Base-by-base conservation (phyloP, 2,113 vertebrate species). In the Centropristis striata region DNA sequence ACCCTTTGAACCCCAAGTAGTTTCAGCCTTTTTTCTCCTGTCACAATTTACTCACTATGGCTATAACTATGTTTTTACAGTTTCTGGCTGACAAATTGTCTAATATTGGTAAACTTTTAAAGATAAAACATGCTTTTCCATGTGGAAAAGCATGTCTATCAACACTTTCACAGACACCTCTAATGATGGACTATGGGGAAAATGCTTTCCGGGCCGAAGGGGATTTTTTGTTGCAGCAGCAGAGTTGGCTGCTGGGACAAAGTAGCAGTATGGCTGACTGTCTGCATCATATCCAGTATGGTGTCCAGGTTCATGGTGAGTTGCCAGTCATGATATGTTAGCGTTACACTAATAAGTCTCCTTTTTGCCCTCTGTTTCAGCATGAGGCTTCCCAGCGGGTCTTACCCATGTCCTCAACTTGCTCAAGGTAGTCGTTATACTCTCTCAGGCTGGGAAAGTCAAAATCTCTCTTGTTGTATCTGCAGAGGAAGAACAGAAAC, bases 381-480 rank as follows among this genome's bases (percentile, higher is more conserved):
- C 27, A 61, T 36, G 59, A 78, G 6, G 47, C 32, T 25, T 77
- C 47, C 78, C 47, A 54, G 49, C 32, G 7, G 1, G 11, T 6
- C 96, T 84, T 95, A 99, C 98, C 98, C 80, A 98, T 96, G 86
- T 98, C 97, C 92, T 99, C 98, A 79, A 99, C 94, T 94, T 96
- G 93, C 93, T 99, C 98, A 87, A 99, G 91, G 88, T 97, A 99
- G 94, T 99, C 96, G 83, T 99, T 99, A 89, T 99, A 99, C 81
- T 97, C 97, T 82, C 89, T 92, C 69, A 98, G 93, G 90, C 92
- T 96, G 81, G 95, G 72, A 90, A 99, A 99, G 87, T 99, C 98
- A 71, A 96, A 94, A 86, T 98, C 97, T 91, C 97, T 96, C 94
- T 99, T 99, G 93, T 99, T 99, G 90, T 98, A 99, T 95, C 98